phyloP scores from a whole-genome alignment of 2,888 invertebrate genomes.

The Dolichopus griseipennis region DNA sequence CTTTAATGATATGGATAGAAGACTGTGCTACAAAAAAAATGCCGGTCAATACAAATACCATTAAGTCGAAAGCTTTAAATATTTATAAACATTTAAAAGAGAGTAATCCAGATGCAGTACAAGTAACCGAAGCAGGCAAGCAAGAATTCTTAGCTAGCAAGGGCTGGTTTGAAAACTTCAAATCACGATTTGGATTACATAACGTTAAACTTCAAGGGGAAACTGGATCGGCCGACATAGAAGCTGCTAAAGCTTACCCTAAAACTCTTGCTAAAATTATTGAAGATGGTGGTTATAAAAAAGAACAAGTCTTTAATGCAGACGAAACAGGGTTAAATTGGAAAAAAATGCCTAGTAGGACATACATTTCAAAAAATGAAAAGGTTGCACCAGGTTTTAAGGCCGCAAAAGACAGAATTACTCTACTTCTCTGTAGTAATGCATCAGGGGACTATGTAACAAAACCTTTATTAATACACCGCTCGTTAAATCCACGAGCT shows the following conservation, averaged over 20 bases:
- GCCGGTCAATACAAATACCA: too few relatives aligned
- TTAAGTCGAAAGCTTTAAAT: too few relatives aligned
- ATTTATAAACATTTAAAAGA: too few relatives aligned
- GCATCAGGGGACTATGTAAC: slow-evolving; percentile 26
- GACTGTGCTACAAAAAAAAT: too few relatives aligned
- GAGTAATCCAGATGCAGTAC: too few relatives aligned
- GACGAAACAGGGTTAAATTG: slow-evolving; percentile 24
- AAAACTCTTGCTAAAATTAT: too few relatives aligned
- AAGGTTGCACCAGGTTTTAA: too few relatives aligned
- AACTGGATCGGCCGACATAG: slow-evolving; percentile 20
- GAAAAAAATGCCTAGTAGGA: slow-evolving; percentile 26
- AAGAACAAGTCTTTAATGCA: slow-evolving; percentile 24
- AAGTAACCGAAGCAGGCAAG: slow-evolving; percentile 23
- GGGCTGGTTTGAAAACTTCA: slow-evolving; percentile 24
- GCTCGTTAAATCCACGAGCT: too few relatives aligned
- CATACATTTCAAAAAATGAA: slow-evolving; percentile 17
- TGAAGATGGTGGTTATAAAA: too few relatives aligned
- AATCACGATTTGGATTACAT: slow-evolving; percentile 21
- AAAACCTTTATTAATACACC: slow-evolving; percentile 31
- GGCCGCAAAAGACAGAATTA: slow-evolving; percentile 25
- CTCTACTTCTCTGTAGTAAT: slow-evolving; percentile 24
- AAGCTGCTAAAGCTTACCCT: too few relatives aligned
- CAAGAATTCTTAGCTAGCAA: slow-evolving; percentile 24
- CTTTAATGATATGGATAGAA: too few relatives aligned
- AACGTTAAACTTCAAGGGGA: slow-evolving; percentile 23